phyloP scores from a whole-genome alignment of 2,113 vertebrate species.

The Bettongia penicillata region DNA sequence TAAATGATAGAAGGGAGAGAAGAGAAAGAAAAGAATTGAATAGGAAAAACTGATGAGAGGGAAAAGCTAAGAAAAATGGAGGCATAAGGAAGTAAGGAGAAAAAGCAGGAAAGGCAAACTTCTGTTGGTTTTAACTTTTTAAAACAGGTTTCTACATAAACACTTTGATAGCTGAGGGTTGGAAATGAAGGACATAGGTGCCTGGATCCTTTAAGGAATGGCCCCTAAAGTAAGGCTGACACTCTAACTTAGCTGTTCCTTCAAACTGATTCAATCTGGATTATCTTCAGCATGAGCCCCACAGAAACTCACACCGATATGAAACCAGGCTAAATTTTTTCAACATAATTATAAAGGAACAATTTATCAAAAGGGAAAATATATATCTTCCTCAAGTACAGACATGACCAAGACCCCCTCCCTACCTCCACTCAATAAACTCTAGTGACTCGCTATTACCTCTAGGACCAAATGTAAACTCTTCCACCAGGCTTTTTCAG shows the following conservation, averaged over 20 bases:
- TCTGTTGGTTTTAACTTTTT: conserved; percentile 17
- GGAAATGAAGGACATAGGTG: not conserved
- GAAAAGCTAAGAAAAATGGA: not conserved
- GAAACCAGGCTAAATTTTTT: not conserved
- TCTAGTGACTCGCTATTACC: not conserved
- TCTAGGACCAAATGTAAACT: not conserved
- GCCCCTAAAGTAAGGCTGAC: not conserved
- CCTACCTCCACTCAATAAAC: not conserved
- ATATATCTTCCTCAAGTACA: not conserved
- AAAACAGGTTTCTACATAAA: not conserved
- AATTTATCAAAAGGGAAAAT: not conserved
- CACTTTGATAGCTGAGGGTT: not conserved
- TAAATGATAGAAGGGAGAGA: not conserved
- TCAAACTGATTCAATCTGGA: too few species aligned
- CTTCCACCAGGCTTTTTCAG: not conserved
- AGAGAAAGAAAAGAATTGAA: not conserved
- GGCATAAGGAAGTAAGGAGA: not conserved
- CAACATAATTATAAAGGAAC: conserved; percentile 29
- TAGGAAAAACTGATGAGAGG: not conserved
- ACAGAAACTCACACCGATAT: not conserved
- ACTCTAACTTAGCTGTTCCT: too few species aligned
- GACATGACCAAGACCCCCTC: not conserved
- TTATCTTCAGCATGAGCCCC: too few species aligned
- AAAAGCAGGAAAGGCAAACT: not conserved
- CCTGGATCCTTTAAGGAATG: not conserved